Evolutionary conservation across 2,797 vertebrate species (phyloP).

Genomic region (Podargus strigoides): DNA sequence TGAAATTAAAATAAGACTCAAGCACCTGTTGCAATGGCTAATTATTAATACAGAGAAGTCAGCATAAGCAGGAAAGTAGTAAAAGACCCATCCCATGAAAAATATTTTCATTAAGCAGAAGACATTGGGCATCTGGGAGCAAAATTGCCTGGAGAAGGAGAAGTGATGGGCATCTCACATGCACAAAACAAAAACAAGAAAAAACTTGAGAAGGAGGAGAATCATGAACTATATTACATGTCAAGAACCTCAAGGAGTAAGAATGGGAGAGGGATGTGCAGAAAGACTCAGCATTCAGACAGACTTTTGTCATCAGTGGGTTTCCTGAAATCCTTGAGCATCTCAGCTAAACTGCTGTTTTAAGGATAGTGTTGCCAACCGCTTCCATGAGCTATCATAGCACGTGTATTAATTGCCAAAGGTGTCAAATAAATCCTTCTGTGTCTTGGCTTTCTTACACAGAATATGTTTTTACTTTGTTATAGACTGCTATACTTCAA

Average conservation of each 20-base stretch:
- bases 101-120: not conserved
- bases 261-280: not conserved
- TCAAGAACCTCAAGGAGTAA: not conserved
- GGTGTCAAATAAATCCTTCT: not conserved
- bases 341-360: not conserved
- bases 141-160: not conserved
- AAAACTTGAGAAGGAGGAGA: not conserved
- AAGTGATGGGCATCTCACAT: not conserved
- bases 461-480: not conserved
- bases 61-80: not conserved
- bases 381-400: not conserved
- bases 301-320: not conserved
- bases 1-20: not conserved
- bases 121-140: not conserved
- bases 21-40: not conserved
- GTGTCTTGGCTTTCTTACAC: slow-evolving; percentile 22
- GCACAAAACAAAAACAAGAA: not conserved
- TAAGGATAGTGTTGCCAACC: not conserved
- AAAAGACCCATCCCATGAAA: not conserved
- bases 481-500: not conserved
- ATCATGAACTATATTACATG: not conserved
- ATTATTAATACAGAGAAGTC: not conserved
- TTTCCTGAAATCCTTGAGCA: not conserved
- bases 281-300: not conserved
- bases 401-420: slow-evolving; percentile 36